phyloP scores from a whole-genome alignment of 2,113 vertebrate species.

The Formicarius rufipectus region DNA sequence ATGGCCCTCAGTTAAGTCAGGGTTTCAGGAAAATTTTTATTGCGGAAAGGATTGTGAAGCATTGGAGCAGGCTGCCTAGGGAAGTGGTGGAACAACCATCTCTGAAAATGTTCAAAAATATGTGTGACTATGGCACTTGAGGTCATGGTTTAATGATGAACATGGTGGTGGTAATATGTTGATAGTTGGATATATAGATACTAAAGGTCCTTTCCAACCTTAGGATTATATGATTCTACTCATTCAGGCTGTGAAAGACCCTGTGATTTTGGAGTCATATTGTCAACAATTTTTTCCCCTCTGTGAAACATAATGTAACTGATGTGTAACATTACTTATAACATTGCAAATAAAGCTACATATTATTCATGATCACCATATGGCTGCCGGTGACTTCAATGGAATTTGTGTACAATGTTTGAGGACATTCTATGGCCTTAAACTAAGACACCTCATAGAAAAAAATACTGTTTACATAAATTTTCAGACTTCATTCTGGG shows the following conservation, averaged over 20 bases:
- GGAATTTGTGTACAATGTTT: neutral
- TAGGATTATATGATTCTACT: neutral
- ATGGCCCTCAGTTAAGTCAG: neutral
- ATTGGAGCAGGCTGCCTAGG: neutral
- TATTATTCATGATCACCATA: neutral
- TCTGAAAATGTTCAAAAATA: neutral
- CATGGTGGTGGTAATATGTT: neutral
- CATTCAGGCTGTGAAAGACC: neutral
- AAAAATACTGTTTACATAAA: neutral
- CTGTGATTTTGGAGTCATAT: neutral
- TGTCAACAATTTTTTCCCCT: neutral
- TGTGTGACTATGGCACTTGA: neutral
- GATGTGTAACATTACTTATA: neutral
- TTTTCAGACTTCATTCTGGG: neutral
- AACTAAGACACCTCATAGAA: neutral
- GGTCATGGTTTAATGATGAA: neutral
- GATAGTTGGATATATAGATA: neutral
- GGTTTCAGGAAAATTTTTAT: neutral
- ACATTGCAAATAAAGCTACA: neutral
- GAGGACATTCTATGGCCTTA: neutral
- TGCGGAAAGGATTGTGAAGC: neutral
- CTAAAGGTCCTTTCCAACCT: neutral
- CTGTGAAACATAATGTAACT: neutral
- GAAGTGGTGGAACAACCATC: neutral
- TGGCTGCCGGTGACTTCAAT: neutral